Evolutionary conservation across 2,797 vertebrate genomes (phyloP).

Genomic region (Gymnothorax javanicus): DNA sequence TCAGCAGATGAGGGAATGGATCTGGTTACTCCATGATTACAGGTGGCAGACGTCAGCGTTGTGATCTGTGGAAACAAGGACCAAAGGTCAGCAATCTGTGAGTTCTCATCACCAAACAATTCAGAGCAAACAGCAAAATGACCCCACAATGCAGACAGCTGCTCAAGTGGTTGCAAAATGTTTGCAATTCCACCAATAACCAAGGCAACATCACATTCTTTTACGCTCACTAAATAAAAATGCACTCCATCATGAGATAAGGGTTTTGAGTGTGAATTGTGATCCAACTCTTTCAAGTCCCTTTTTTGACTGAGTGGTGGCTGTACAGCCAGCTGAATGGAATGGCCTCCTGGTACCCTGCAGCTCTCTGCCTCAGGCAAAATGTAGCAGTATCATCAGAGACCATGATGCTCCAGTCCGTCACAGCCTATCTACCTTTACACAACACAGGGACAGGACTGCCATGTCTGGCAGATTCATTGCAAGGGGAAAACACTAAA

Average conservation of each 20-base stretch:
- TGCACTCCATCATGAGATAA: background rate
- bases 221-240: constrained; percentile 9
- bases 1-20: background rate
- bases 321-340: background rate
- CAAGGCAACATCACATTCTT: background rate
- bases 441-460: constrained; percentile 1
- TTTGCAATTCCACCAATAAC: background rate
- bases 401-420: background rate
- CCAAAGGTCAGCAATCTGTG: constrained; percentile 1
- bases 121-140: background rate
- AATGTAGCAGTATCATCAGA: background rate
- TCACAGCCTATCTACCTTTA: constrained; percentile 19
- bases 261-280: background rate
- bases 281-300: background rate
- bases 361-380: constrained; percentile 5
- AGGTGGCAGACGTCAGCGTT: background rate
- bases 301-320: background rate
- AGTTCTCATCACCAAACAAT: constrained; percentile 14
- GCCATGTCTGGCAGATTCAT: background rate
- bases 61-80: constrained; percentile 23
- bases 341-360: background rate
- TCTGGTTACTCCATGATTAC: constrained; percentile 23
- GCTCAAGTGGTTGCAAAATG: background rate
- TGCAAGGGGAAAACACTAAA: background rate
- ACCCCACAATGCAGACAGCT: background rate